Evolutionary conservation across 2,888 invertebrate species (phyloP).

Genomic region (Eumacrocentrus americanus): DNA sequence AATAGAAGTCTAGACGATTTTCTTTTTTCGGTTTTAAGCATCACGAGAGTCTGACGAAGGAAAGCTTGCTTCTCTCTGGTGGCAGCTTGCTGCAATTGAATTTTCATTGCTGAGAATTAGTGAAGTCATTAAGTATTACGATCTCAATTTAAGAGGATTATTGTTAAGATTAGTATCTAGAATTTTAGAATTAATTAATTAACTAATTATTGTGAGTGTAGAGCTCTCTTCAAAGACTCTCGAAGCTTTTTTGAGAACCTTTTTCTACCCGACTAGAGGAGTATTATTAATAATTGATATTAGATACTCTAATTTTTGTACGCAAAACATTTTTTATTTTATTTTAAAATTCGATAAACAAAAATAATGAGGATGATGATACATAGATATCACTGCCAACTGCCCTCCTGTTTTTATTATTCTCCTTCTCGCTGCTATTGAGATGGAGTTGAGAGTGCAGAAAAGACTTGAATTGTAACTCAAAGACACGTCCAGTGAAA

Average conservation of each 20-base stretch:
- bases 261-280: neutral
- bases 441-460: neutral
- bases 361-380: no score
- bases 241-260: neutral
- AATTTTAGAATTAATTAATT: neutral
- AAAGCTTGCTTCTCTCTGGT: no score
- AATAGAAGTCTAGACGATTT: no score
- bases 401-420: no score
- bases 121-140: slow-evolving; percentile 47
- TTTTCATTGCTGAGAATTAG: neutral
- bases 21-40: no score
- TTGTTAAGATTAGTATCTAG: neutral
- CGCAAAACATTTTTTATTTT: no score
- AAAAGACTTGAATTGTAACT: neutral
- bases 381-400: neutral
- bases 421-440: neutral
- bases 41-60: no score
- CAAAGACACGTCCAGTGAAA: neutral
- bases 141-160: slow-evolving; percentile 44
- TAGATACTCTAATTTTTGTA: neutral
- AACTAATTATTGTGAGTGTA: neutral
- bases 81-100: no score
- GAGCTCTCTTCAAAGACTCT: neutral
- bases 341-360: no score
- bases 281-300: neutral